Conservation (phyloP, 2,113 vertebrate species). For the Engraulis encrasicolus region DNA sequence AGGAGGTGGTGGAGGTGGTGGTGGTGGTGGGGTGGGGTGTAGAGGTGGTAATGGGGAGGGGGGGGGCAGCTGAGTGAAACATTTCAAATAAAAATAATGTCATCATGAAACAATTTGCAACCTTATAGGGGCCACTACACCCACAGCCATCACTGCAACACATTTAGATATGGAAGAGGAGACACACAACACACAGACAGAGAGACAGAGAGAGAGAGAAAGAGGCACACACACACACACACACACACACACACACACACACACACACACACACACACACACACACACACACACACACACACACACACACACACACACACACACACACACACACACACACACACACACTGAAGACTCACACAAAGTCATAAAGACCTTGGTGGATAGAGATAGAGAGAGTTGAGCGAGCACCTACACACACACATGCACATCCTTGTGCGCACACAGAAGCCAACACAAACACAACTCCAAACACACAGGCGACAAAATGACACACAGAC, state of each 20-base stretch:
- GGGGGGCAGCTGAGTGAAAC: conserved; percentile 54
- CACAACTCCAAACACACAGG: conserved; percentile 27
- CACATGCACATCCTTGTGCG: background rate
- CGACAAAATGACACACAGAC: conserved; percentile 25
- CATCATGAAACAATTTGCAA: conserved; percentile 67
- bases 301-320: too few relatives aligned
- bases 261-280: too few relatives aligned
- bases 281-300: too few relatives aligned
- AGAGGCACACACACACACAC: too few relatives aligned
- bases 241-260: too few relatives aligned
- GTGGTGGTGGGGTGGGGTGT: too few relatives aligned
- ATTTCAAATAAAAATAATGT: conserved; percentile 68
- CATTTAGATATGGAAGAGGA: too few relatives aligned
- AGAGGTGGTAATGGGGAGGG: background rate
- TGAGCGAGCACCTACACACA: conserved; percentile 18
- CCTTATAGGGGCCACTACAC: conserved; percentile 58
- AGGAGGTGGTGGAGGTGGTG: background rate
- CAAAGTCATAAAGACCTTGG: conserved; percentile 6
- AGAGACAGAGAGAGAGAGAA: background rate
- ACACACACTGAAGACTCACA: background rate
- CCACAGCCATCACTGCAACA: conserved; percentile 31
- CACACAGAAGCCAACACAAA: background rate
- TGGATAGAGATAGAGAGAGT: background rate
- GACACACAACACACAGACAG: background rate
- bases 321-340: background rate